These are phyloP conservation scores for Drosophila setosimentum DNA, from an alignment of 2,888 invertebrate species.

Conservation along the genomic window DNA sequence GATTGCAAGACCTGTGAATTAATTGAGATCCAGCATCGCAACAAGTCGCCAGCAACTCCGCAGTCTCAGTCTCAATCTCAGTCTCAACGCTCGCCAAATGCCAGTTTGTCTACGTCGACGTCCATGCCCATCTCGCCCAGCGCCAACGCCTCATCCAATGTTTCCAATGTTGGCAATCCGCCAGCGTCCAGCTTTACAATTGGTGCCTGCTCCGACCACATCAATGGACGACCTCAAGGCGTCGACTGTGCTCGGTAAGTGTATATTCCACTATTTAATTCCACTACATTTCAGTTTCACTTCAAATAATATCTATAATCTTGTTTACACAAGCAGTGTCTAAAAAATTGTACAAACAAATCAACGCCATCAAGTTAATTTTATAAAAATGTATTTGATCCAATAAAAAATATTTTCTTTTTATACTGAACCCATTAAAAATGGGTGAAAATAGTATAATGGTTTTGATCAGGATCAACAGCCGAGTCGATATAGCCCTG, in stretches of 20 bases:
- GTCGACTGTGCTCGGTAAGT: slow-evolving; percentile 92
- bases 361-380: neutral
- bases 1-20: slow-evolving; percentile 85
- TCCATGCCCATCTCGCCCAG: slow-evolving; percentile 64
- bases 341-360: too few relatives aligned
- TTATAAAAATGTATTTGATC: neutral
- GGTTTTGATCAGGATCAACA: too few relatives aligned
- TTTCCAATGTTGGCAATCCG: slow-evolving; percentile 57
- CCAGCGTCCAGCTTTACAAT: slow-evolving; percentile 88
- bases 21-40: slow-evolving; percentile 73
- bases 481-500: too few relatives aligned
- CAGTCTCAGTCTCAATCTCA: slow-evolving; percentile 42
- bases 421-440: too few relatives aligned
- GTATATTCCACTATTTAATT: neutral
- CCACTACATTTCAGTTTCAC: neutral
- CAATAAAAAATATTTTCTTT: neutral
- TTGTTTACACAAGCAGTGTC: neutral
- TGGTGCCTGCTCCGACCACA: slow-evolving; percentile 97
- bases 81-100: slow-evolving; percentile 56
- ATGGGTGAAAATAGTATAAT: too few relatives aligned
- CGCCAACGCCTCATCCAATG: slow-evolving; percentile 55
- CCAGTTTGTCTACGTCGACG: slow-evolving; percentile 39
- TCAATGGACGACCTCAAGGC: slow-evolving; percentile 96
- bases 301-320: neutral
- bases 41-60: slow-evolving; percentile 68